These are phyloP conservation scores for Brachypterus glaber DNA, from an alignment of 2,888 invertebrate species.

Conservation along the genomic window DNA sequence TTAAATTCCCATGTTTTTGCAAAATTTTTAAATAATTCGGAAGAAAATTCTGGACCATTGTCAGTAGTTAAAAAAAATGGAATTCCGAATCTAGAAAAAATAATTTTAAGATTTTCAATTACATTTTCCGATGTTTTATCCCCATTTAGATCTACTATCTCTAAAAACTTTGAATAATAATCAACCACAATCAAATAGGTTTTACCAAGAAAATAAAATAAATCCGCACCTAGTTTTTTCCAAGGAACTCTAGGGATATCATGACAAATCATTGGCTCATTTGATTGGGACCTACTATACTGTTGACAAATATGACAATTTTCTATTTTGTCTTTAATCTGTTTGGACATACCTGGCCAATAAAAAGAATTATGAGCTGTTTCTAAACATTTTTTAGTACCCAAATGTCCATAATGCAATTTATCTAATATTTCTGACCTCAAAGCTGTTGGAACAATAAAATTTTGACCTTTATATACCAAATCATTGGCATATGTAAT, in stretches of 20 bases:
- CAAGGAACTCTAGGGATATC: conserved; percentile 5
- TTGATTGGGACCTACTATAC: background rate
- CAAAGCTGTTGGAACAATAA: background rate
- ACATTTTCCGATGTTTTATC: too few species aligned
- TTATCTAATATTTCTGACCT: background rate
- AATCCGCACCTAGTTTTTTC: conserved; percentile 7
- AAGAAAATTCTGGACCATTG: too few species aligned
- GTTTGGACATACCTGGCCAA: conserved; percentile 6
- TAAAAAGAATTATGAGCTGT: conserved; percentile 4
- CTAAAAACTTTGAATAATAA: too few species aligned
- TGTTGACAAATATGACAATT: conserved; percentile 5
- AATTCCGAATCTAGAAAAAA: too few species aligned
- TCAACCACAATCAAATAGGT: too few species aligned
- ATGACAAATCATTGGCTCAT: conserved; percentile 10
- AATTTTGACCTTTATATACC: conserved; percentile 4
- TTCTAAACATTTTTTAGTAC: conserved; percentile 10
- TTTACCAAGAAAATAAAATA: conserved; percentile 4
- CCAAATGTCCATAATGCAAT: conserved; percentile 2
- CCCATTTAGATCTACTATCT: too few species aligned
- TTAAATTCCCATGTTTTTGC: too few species aligned
- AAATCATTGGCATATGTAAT: background rate
- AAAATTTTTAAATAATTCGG: too few species aligned
- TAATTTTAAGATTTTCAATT: too few species aligned
- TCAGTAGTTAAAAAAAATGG: too few species aligned
- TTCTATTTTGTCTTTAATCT: conserved; percentile 4